Conservation (phyloP, 2,113 vertebrate species). For the Centropus bengalensis region DNA sequence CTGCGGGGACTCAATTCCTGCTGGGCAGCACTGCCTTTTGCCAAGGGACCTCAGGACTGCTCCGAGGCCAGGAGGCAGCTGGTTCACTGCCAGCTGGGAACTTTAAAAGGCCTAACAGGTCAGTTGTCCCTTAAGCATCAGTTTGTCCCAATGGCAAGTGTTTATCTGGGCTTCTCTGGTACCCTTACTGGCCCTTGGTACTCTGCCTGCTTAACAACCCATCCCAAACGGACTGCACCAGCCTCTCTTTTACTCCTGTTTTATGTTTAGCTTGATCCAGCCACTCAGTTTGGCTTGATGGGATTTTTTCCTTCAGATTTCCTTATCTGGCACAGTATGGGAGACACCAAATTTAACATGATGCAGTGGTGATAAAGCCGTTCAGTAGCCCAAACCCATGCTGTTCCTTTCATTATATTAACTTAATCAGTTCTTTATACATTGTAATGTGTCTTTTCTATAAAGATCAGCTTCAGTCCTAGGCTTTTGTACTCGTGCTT, state of each 20-base stretch:
- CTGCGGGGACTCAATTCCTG: neutral
- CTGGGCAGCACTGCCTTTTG: rapidly evolving
- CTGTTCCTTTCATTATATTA: neutral
- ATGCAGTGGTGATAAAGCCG: neutral
- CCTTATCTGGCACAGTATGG: neutral
- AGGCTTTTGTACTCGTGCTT: neutral
- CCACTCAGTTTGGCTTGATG: neutral
- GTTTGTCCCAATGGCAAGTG: neutral
- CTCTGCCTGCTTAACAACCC: neutral
- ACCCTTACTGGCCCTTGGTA: neutral
- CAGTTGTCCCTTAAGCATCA: neutral
- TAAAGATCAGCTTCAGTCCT: neutral
- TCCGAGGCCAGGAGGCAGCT: neutral
- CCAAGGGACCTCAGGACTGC: neutral
- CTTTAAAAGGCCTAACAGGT: neutral
- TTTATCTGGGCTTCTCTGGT: neutral
- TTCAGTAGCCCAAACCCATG: neutral
- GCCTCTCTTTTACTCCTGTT: neutral
- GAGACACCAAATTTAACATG: neutral
- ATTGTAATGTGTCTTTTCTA: neutral
- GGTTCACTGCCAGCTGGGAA: neutral
- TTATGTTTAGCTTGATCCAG: neutral
- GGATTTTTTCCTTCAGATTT: neutral
- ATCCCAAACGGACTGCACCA: neutral
- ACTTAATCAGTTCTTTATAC: neutral